Conservation (phyloP, 2,113 vertebrate species). For the Redunca redunca region DNA sequence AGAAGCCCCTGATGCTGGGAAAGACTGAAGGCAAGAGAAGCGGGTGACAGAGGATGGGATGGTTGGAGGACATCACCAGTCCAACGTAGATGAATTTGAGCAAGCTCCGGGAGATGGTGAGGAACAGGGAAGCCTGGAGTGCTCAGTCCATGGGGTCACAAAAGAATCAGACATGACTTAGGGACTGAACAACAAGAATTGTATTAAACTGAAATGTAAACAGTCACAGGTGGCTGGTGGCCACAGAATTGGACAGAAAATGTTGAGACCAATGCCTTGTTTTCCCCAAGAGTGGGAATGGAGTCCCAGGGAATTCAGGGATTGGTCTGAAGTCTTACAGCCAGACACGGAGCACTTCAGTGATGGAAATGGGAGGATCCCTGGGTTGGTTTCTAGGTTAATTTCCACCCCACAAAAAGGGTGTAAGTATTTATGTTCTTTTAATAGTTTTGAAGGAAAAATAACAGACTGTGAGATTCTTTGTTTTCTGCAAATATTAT, state of each 20-base stretch:
- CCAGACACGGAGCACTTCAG: background rate
- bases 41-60: background rate
- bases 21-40: background rate
- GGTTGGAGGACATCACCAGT: background rate
- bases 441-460: background rate
- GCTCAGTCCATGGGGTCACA: background rate
- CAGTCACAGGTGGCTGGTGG: background rate
- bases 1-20: background rate
- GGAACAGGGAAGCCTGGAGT: background rate
- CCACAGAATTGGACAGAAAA: accelerated
- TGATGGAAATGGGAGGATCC: accelerated
- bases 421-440: background rate
- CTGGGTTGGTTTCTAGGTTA: accelerated
- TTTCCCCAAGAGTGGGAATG: background rate
- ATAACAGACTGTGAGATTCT: background rate
- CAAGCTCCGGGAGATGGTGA: background rate
- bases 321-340: background rate
- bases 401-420: background rate
- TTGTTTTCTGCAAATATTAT: background rate
- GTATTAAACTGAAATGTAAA: background rate
- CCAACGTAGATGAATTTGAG: background rate
- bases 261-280: background rate
- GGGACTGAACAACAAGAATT: accelerated
- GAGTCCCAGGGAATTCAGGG: background rate
- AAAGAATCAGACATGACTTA: background rate